Evolutionary conservation across 1,140 invertebrate species (phyloP), one percentile per base, ranked within the genome.

Genomic region (Pararge aegeria): DNA sequence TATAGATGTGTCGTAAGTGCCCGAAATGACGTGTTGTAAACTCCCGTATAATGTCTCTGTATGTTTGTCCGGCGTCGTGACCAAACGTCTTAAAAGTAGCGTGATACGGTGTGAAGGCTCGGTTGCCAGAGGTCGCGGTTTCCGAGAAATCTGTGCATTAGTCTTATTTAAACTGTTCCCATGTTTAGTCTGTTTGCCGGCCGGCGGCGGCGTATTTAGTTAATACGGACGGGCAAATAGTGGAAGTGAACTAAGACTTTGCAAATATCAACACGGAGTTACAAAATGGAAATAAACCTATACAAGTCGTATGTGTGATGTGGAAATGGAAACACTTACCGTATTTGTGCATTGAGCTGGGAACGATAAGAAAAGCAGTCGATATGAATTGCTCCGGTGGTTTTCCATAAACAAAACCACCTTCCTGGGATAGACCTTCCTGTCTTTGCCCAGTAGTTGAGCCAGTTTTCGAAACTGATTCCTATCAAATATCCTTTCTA

Each of bases 111-210:
- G 60, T 55, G 53, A 55, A 55, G 13, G 44, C 24, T 54, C 2
- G 19, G 52, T 49, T 18, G 24, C 38, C 42, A 48, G 30, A 24
- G 44, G 46, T 21, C 30, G 16, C 27, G 16, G 37, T 13, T 61
- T 61, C 59, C 48, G 37, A 55, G 59, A 61, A 61, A 42, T 54
- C 53, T 42, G 53, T 51, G 44, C 59, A 55, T 55, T 42, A 34
- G 46, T 34, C 38, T 24, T 46, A 49, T 44, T 50, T 51, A 38
- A 29, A 37, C 29, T 34, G 53, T 63, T 53, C 53, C 55, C 60
- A 52, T 57, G 46, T 61, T 48, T 50, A 51, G 59, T 19, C 27
- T 61, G 34, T 62, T 55, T 62, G 51, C 21, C 50, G n/a, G 21
- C 29, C 42, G 42, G 20, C 42, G 9, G 51, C 42, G 51, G 40